A percentile compares a stretch with the other conserved stretches of the same genome.
phyloP scores from a whole-genome alignment of 2,888 invertebrate genomes.

The Griposia aprilina region DNA sequence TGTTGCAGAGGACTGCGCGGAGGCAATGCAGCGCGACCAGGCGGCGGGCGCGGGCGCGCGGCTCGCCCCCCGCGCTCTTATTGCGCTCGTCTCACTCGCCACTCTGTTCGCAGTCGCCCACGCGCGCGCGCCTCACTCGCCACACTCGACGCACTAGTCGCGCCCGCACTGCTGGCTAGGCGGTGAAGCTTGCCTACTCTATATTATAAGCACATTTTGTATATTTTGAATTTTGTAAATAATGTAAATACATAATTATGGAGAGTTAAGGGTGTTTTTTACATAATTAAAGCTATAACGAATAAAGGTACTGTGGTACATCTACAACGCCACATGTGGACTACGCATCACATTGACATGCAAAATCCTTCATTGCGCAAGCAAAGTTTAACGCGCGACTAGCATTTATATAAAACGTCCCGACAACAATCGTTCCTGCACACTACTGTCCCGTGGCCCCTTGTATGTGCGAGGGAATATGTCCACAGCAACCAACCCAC shows the following conservation, averaged over 20 bases:
- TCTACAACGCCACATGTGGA: background rate
- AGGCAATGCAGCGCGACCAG: conserved; percentile 92
- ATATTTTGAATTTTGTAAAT: conserved; percentile 66
- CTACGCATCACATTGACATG: background rate
- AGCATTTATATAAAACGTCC: background rate
- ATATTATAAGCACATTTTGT: conserved; percentile 37
- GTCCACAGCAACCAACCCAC: background rate
- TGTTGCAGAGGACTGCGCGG: conserved; percentile 74
- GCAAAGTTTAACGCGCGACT: background rate
- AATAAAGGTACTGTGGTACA: background rate
- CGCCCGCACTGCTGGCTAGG: conserved; percentile 1
- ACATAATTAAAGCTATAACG: background rate
- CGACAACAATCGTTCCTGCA: background rate
- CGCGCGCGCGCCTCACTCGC: background rate
- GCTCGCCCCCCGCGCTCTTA: background rate
- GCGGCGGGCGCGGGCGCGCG: conserved; percentile 23
- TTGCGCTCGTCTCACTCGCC: background rate
- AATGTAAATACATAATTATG: conserved; percentile 60
- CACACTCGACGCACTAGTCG: conserved; percentile 11
- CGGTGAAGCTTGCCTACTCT: conserved; percentile 8
- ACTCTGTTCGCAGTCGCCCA: conserved; percentile 10
- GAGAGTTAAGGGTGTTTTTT: conserved; percentile 10
- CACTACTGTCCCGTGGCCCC: background rate
- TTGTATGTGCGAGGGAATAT: background rate
- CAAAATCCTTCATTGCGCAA: background rate